Evolutionary conservation across 2,113 vertebrate species (phyloP).

Genomic region (Crotophaga sulcirostris): DNA sequence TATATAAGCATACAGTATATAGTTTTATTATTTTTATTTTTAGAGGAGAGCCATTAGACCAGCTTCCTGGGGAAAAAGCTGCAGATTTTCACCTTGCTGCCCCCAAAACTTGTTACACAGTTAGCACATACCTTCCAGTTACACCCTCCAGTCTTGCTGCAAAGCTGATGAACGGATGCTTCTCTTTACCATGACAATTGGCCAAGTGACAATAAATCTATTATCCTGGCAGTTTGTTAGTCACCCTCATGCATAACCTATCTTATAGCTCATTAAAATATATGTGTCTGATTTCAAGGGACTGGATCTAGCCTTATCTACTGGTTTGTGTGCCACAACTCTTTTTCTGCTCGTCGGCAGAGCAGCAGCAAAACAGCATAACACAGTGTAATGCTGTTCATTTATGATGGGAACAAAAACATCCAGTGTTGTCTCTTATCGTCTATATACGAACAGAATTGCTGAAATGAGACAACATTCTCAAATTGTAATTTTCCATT

Average conservation of each 20-base stretch:
- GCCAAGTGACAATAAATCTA: not conserved
- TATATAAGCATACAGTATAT: not conserved
- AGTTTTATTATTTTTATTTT: not conserved
- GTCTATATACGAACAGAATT: not conserved
- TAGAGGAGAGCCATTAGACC: not conserved
- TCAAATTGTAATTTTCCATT: not conserved
- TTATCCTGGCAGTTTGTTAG: not conserved
- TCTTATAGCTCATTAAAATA: not conserved
- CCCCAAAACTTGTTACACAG: not conserved
- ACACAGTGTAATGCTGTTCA: not conserved
- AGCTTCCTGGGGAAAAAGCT: not conserved
- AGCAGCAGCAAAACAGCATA: not conserved
- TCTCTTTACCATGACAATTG: not conserved
- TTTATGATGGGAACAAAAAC: not conserved
- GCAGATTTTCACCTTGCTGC: not conserved
- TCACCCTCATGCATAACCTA: not conserved
- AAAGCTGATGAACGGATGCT: not conserved
- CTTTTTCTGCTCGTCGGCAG: not conserved
- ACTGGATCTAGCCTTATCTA: not conserved
- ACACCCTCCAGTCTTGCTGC: not conserved
- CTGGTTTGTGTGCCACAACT: not conserved
- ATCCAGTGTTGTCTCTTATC: not conserved
- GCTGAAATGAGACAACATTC: not conserved
- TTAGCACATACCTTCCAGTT: fast-evolving
- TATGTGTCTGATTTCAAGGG: not conserved